Conservation (phyloP, 2,888 invertebrate species). For the Strigamia maritima region DNA sequence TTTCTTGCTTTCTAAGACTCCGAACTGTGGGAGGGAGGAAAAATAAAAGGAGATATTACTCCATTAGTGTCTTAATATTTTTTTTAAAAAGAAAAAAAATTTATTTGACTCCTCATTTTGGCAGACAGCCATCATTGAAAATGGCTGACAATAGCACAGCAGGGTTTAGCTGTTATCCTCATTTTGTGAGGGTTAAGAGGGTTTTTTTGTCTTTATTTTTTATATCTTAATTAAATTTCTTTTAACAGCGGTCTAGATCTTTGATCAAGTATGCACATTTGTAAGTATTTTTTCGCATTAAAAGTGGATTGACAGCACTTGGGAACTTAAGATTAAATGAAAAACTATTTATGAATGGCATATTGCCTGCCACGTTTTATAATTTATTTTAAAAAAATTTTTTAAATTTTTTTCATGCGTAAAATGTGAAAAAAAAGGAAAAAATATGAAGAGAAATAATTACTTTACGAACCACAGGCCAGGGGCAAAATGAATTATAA, state of each 20-base stretch:
- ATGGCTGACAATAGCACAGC: conserved; percentile 19
- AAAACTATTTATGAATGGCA: background rate
- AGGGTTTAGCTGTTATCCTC: background rate
- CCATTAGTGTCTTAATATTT: conserved; percentile 6
- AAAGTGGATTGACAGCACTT: background rate
- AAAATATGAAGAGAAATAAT: background rate
- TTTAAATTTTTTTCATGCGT: background rate
- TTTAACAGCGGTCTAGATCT: background rate
- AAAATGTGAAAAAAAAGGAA: background rate
- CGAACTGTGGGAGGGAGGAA: background rate
- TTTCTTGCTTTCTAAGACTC: background rate
- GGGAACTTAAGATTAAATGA: background rate
- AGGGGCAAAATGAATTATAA: background rate
- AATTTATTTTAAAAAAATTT: background rate
- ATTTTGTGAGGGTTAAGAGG: background rate
- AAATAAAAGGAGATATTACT: background rate
- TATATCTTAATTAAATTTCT: conserved; percentile 13
- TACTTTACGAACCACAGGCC: background rate
- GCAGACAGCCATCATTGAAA: conserved; percentile 16
- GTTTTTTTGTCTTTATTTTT: background rate
- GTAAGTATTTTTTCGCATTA: background rate
- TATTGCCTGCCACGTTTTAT: background rate
- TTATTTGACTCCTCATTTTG: background rate
- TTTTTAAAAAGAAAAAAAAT: background rate
- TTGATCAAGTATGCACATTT: background rate